phyloP scores from a whole-genome alignment of 2,888 invertebrate species.

The Ctena decussata region DNA sequence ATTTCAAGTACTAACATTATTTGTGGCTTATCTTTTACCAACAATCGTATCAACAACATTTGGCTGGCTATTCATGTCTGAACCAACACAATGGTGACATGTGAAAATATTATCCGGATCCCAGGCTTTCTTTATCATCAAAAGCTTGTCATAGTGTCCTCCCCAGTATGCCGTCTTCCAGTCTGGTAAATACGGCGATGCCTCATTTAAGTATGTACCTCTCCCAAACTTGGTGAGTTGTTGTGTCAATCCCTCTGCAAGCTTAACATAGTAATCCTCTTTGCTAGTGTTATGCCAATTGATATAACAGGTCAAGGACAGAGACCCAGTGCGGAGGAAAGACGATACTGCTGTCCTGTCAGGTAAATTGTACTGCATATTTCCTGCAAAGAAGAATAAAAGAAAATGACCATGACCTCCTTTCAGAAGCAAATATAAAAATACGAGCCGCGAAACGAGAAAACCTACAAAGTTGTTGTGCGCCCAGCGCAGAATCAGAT shows the following conservation, averaged over 20 bases:
- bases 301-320: constrained; percentile 53
- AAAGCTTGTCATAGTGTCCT: constrained; percentile 64
- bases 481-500: no score
- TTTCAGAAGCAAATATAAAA: no score
- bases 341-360: constrained; percentile 44
- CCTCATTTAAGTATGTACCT: constrained; percentile 73
- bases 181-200: constrained; percentile 61
- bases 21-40: no score
- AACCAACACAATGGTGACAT: constrained; percentile 75
- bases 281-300: constrained; percentile 26
- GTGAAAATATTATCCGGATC: constrained; percentile 71
- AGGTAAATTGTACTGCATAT: constrained; percentile 26
- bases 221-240: constrained; percentile 55
- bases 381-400: constrained; percentile 37
- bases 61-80: constrained; percentile 34
- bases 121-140: constrained; percentile 65
- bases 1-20: no score
- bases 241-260: constrained; percentile 31
- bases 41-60: not conserved
- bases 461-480: no score
- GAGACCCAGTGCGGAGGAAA: constrained; percentile 39
- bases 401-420: no score
- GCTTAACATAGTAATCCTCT: constrained; percentile 6
- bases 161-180: constrained; percentile 77
- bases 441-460: no score